Evolutionary conservation across 2,113 vertebrate genomes (phyloP).

Genomic region (Poeciliopsis occidentalis): DNA sequence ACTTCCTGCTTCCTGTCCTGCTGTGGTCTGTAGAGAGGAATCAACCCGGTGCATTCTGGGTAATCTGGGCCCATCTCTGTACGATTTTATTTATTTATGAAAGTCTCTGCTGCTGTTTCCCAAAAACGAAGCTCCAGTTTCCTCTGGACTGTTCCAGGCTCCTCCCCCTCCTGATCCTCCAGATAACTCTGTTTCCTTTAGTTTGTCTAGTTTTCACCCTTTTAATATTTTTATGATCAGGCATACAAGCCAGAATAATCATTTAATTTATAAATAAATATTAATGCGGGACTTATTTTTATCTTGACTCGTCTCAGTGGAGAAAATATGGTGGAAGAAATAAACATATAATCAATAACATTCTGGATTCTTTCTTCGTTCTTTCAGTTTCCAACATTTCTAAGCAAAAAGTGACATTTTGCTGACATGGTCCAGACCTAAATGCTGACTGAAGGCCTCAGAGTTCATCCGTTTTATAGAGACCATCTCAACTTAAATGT

Average conservation of each 20-base stretch:
- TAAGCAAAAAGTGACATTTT: too few relatives aligned
- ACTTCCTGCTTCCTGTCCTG: background rate
- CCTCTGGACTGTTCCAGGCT: background rate
- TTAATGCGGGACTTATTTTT: background rate
- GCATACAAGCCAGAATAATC: background rate
- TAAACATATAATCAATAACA: background rate
- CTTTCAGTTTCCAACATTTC: too few relatives aligned
- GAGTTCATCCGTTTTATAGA: too few relatives aligned
- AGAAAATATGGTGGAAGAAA: background rate
- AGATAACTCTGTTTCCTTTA: background rate
- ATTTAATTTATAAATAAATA: conserved; percentile 7
- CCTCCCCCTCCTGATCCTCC: too few relatives aligned
- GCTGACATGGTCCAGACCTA: too few relatives aligned
- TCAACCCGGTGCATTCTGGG: background rate
- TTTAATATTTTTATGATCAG: background rate
- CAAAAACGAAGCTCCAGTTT: background rate
- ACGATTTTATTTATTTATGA: background rate
- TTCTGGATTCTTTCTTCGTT: background rate
- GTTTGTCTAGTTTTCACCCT: background rate
- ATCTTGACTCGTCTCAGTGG: background rate
- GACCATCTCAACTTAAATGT: too few relatives aligned
- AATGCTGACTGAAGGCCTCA: too few relatives aligned
- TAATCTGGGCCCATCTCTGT: background rate
- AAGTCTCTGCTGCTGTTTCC: background rate
- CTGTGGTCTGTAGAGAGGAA: background rate